Base-by-base conservation (phyloP, 2,888 invertebrate genomes). In the Ophion ventricosus region DNA sequence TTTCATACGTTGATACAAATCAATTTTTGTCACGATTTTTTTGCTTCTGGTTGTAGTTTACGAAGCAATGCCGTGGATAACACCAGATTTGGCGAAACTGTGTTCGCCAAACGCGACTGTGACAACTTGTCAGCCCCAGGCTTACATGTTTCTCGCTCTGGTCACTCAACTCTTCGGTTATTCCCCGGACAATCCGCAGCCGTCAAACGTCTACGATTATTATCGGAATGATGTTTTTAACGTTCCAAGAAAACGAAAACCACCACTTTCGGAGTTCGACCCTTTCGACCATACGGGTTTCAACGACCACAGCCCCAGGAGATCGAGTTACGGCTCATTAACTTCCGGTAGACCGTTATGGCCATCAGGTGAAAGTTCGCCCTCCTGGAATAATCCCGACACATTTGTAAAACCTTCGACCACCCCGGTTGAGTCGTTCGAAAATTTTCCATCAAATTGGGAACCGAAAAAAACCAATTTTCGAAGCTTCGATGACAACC, bases 91-190 rank as follows among this genome's bases (percentile, higher is more conserved):
- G 67, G 91, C 94, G 14, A 89, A 94, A 56, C 92, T 95, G 23
- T 96, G 96, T 89, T 90, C 93, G 0, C 94, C 95, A 8, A 92
- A 95, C 79, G 93, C 94, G 1, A 94, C 94, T 1, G 93, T 95
- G 10, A 95, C 96, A 0, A 95, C 95, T 83, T 96, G 96, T 87
- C 94, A 95, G 2, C 94, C 95, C 23, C 93, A 95, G 0, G 95
- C 95, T 0, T 94, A 95, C 63, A 91, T 96, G 92, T 96, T 95
- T 88, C 90, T 96, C 56, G 93, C 95, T 0, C 91, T 96, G 43
- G 88, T 96, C 0, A 91, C 95, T 0, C 94, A 94, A 79, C 90
- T 96, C 1, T 95, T 95, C 87, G 95, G 96, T 0, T 91, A 93
- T 29, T 95, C 95, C 0, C 90, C 92, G 3, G 95, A 95, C 77